phyloP scores from a whole-genome alignment of 2,888 invertebrate genomes.

The Apodemia zela region DNA sequence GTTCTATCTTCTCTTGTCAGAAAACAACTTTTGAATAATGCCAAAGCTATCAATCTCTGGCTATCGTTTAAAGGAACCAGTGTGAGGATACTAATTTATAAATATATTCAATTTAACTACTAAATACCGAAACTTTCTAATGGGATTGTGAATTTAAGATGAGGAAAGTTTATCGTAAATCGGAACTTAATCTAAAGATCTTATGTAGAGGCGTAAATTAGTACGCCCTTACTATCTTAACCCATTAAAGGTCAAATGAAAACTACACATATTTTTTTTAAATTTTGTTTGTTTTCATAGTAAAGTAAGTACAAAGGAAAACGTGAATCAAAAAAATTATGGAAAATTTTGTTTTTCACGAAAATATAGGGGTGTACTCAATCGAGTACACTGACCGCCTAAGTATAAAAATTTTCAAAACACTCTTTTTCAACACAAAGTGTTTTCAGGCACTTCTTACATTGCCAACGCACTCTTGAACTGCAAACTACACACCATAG shows the following conservation, averaged over 20 bases:
- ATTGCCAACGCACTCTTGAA: not conserved
- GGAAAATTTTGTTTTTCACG: no score
- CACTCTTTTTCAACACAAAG: not conserved
- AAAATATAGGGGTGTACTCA: no score
- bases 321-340: no score
- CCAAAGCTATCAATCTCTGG: not conserved
- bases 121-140: not conserved
- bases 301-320: no score
- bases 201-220: constrained; percentile 1
- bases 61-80: not conserved
- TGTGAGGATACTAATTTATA: not conserved
- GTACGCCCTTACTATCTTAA: not conserved
- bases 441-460: not conserved
- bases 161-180: constrained; percentile 1
- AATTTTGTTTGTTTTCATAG: no score
- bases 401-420: not conserved
- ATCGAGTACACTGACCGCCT: no score
- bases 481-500: not conserved
- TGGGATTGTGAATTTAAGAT: not conserved
- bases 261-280: no score
- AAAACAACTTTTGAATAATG: no score
- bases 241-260: no score
- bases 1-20: no score
- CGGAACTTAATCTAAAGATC: not conserved
- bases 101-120: not conserved